Percentiles rank a stretch among this genome's conserved stretches.
Conservation (phyloP, 2,113 vertebrate species). For the Odobenus rosmarus region DNA sequence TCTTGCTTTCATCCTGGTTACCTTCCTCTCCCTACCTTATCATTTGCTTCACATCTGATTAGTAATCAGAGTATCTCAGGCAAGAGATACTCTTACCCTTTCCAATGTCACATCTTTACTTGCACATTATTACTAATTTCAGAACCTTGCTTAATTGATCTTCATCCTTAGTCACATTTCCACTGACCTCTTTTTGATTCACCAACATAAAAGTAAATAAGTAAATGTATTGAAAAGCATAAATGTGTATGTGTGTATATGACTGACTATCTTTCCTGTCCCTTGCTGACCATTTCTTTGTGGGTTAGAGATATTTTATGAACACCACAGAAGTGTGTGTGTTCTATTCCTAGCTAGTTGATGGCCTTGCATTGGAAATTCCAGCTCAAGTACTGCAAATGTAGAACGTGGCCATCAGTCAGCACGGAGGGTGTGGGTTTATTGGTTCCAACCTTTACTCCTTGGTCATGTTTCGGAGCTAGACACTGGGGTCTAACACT, state of each 20-base stretch:
- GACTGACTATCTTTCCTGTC: not conserved
- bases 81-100: not conserved
- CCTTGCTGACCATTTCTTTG: not conserved
- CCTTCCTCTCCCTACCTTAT: too few species aligned
- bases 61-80: not conserved
- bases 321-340: not conserved
- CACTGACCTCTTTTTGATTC: not conserved
- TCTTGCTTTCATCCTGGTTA: too few species aligned
- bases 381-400: not conserved
- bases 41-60: too few species aligned
- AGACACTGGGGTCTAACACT: not conserved
- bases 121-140: not conserved
- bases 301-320: not conserved
- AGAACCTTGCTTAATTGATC: not conserved
- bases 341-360: not conserved
- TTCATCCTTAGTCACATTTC: not conserved
- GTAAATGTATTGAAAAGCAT: not conserved
- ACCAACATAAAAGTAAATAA: not conserved
- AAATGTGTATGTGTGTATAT: not conserved
- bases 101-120: not conserved
- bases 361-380: not conserved
- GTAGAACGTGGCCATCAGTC: not conserved
- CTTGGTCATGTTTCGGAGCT: not conserved
- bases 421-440: not conserved
- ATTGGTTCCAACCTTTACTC: not conserved